Evolutionary conservation across 2,888 invertebrate species (phyloP).

Genomic region (Rhodophaea formosa): DNA sequence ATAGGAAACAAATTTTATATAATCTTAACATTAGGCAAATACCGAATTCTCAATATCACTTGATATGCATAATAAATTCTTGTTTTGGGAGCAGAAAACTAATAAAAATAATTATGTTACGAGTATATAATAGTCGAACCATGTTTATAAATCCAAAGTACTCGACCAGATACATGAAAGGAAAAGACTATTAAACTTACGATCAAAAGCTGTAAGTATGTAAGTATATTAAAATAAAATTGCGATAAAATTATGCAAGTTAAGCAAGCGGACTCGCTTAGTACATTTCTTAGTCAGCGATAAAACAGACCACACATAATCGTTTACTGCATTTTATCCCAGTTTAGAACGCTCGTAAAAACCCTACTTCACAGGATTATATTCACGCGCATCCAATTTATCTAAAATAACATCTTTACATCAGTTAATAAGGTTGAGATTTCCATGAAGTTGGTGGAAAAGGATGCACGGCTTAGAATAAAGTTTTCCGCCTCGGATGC

Average conservation of each 20-base stretch:
- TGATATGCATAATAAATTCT: too few relatives aligned
- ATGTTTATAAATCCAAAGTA: too few relatives aligned
- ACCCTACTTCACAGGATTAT: conserved; percentile 3
- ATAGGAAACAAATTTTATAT: too few relatives aligned
- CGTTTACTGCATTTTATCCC: conserved; percentile 9
- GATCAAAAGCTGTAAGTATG: neutral
- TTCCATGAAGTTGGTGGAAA: neutral
- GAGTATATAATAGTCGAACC: too few relatives aligned
- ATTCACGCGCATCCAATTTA: neutral
- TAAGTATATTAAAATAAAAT: neutral
- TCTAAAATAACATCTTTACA: neutral
- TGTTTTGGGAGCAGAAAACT: too few relatives aligned
- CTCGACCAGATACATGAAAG: neutral
- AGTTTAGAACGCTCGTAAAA: conserved; percentile 13
- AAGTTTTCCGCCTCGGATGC: conserved; percentile 15
- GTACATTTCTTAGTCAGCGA: neutral
- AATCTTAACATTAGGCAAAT: too few relatives aligned
- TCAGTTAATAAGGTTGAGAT: neutral
- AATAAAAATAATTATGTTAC: too few relatives aligned
- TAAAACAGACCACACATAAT: conserved; percentile 9
- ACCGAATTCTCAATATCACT: too few relatives aligned
- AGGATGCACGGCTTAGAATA: neutral
- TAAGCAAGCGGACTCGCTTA: neutral
- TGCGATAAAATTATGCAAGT: neutral
- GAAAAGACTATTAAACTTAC: neutral